A percentile compares a stretch with the other conserved stretches of the same genome.
Conservation (phyloP, 2,113 vertebrate species). For the Anoplopoma fimbria region DNA sequence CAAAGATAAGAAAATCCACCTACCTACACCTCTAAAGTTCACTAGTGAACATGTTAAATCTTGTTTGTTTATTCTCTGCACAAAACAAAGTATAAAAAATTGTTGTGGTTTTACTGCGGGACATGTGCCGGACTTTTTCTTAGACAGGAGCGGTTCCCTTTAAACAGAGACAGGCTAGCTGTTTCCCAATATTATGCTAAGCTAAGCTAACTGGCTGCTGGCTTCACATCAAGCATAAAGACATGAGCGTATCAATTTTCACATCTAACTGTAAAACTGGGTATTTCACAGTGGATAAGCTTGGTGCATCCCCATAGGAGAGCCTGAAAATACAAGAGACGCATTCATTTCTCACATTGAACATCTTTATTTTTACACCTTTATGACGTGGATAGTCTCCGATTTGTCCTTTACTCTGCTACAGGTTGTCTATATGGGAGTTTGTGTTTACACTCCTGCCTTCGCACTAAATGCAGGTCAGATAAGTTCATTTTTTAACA, state of each 20-base stretch:
- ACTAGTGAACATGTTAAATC: background rate
- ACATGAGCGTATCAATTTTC: background rate
- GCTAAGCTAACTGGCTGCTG: too few species aligned
- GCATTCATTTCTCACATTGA: background rate
- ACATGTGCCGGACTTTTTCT: too few species aligned
- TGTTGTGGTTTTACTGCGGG: too few species aligned
- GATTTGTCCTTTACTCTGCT: background rate
- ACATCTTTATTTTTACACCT: background rate
- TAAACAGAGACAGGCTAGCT: too few species aligned
- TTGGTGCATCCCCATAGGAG: background rate
- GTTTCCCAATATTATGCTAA: too few species aligned
- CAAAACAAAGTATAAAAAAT: background rate
- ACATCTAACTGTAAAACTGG: too few species aligned
- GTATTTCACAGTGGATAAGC: background rate
- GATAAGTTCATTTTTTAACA: background rate
- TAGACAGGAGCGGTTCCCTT: too few species aligned
- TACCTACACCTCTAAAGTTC: background rate
- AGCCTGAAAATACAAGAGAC: background rate
- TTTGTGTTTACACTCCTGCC: slow-evolving; percentile 90
- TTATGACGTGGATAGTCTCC: background rate
- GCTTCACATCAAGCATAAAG: background rate
- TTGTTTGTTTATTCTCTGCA: background rate
- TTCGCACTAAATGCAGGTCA: slow-evolving; percentile 91
- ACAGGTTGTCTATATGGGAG: slow-evolving; percentile 94
- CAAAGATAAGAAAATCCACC: background rate